phyloP scores from a whole-genome alignment of 2,113 vertebrate genomes.

The Dasyornis broadbenti region DNA sequence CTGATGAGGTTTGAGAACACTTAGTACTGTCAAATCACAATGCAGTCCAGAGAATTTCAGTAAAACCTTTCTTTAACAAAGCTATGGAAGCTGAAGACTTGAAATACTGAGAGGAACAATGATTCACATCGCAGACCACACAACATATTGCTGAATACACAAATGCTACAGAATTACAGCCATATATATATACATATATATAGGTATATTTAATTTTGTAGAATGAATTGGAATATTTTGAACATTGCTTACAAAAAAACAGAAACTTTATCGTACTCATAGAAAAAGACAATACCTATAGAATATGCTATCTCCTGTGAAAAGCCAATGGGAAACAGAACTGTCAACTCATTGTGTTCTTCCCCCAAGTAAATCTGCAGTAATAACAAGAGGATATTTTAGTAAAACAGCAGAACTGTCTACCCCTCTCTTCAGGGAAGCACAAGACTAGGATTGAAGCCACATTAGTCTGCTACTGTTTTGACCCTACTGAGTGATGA shows the following conservation, averaged over 20 bases:
- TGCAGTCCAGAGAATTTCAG: background rate
- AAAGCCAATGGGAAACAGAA: background rate
- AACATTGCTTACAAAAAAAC: background rate
- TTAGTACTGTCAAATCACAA: background rate
- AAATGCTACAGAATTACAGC: background rate
- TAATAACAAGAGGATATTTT: background rate
- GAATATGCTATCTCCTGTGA: background rate
- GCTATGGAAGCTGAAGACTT: background rate
- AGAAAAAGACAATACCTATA: background rate
- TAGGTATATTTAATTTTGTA: background rate
- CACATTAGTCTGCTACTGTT: background rate
- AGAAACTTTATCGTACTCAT: background rate
- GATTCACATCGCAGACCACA: background rate
- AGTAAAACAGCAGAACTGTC: background rate
- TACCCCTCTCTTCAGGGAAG: background rate
- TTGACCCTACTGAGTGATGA: background rate
- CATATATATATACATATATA: background rate
- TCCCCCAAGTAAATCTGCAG: background rate
- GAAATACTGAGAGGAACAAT: background rate
- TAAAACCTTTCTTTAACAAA: background rate
- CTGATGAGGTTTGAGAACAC: background rate
- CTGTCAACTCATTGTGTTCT: background rate
- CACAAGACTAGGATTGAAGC: background rate
- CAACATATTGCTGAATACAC: background rate
- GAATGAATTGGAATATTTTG: background rate